Evolutionary conservation across 2,797 vertebrate genomes (phyloP), one percentile per base, ranked within the genome.

Genomic region (Pelodytes ibericus): DNA sequence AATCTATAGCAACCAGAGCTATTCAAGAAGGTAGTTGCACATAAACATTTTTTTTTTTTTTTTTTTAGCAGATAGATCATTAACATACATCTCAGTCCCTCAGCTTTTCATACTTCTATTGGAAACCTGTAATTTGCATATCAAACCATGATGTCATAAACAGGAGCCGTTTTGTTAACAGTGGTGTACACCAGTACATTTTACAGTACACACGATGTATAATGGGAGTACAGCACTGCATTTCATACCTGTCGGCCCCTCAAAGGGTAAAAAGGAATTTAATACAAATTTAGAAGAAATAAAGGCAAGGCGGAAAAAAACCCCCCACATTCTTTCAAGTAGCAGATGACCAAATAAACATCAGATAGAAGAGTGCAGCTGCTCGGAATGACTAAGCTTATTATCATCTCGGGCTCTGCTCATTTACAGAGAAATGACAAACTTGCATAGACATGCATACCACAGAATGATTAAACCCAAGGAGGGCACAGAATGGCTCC

Each of bases 361-460:
- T 75, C 63, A 60, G 18, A 68, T 13, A 62, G 58, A 1, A 25
- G 3, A 2, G 74, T 76, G 58, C 74, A 62, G 66, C 74, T 64
- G 74, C 57, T 64, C n/a, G 4, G 10, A 27, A 64, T 71, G 74
- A 64, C 62, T 51, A 24, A 66, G 36, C 62, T 61, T 61, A 76
- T 64, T 30, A 72, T 72, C 49, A 36, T 77, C 53, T 71, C 51
- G 27, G 24, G 27, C 27, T n/a, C 10, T 36, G 63, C 62, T 56
- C 56, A 56, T 68, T 56, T 58, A 56, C 25, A 74, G 57, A 20
- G 53, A 67, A 69, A 79, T 73, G 70, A 73, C 76, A 73, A 63
- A 73, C 29, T 44, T 13, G 25, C 29, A 57, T 11, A 33, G 57
- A 62, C 56, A 53, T 36, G 30, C 27, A 71, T 36, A 66, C 36